phyloP scores from a whole-genome alignment of 2,888 invertebrate species.

The Tridacna gigas region DNA sequence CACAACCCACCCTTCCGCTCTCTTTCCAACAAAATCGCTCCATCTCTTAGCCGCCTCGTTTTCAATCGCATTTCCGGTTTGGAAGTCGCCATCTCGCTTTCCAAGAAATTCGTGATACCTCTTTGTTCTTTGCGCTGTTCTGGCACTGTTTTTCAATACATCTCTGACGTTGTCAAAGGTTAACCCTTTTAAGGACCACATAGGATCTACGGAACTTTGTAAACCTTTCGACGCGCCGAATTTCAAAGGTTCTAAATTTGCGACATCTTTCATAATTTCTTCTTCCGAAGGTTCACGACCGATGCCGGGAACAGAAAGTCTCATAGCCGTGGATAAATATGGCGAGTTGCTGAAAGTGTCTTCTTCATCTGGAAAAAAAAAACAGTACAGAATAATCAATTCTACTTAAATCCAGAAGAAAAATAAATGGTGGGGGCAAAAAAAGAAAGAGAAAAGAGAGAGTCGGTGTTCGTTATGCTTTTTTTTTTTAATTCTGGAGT shows the following conservation, averaged over 20 bases:
- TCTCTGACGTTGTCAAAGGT: conserved; percentile 5
- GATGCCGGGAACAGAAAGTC: conserved; percentile 46
- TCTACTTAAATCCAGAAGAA: no score
- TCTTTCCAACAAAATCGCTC: conserved; percentile 52
- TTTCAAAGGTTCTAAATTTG: conserved; percentile 29
- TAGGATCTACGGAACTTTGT: background rate
- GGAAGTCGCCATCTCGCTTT: conserved; percentile 9
- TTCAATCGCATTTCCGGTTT: background rate
- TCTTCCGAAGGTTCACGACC: conserved; percentile 43
- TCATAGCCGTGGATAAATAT: conserved; percentile 49
- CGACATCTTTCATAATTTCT: conserved; percentile 56
- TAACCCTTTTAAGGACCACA: conserved; percentile 7
- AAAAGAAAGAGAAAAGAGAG: no score
- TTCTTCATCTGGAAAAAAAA: conserved; percentile 33
- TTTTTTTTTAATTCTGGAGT: no score
- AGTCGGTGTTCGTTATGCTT: no score
- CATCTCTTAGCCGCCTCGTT: conserved; percentile 37
- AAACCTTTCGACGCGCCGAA: background rate
- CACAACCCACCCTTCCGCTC: conserved; percentile 9
- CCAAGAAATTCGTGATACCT: conserved; percentile 27
- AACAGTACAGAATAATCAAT: conserved; percentile 3
- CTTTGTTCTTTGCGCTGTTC: conserved; percentile 8
- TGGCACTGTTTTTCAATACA: background rate
- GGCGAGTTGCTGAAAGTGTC: conserved; percentile 21
- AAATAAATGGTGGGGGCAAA: no score